Evolutionary conservation across 2,797 vertebrate species (phyloP).

Genomic region (Clarias platycephalus): DNA sequence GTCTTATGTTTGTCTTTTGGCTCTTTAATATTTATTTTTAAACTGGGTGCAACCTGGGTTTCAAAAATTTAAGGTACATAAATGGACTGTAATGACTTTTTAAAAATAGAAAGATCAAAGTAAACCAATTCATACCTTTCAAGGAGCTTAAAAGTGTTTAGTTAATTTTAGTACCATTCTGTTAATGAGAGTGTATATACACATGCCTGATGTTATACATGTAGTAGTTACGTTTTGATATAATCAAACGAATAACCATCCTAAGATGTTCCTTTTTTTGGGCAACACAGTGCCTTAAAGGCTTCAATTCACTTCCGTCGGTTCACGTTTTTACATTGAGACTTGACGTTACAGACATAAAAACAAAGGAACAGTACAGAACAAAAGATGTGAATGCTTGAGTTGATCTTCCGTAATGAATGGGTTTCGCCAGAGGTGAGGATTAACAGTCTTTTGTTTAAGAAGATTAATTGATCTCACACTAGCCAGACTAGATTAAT

Average conservation of each 20-base stretch:
- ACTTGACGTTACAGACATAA: conserved; percentile 16
- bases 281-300: background rate
- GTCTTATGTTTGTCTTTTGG: background rate
- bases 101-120: background rate
- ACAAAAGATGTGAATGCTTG: conserved; percentile 45
- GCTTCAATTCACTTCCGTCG: background rate
- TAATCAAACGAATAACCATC: background rate
- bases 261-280: background rate
- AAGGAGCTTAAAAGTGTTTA: background rate
- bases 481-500: background rate
- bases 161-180: background rate
- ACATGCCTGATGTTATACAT: background rate
- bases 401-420: conserved; percentile 52
- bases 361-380: conserved; percentile 6
- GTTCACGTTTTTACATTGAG: conserved; percentile 1
- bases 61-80: background rate
- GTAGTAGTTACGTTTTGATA: too few species aligned
- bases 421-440: conserved; percentile 51
- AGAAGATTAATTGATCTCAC: conserved; percentile 33
- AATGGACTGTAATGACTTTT: background rate
- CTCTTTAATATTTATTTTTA: background rate
- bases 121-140: background rate
- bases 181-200: background rate
- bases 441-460: conserved; percentile 27
- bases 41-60: background rate